Conservation (phyloP, 2,113 vertebrate species). For the Thamnophis sirtalis region DNA sequence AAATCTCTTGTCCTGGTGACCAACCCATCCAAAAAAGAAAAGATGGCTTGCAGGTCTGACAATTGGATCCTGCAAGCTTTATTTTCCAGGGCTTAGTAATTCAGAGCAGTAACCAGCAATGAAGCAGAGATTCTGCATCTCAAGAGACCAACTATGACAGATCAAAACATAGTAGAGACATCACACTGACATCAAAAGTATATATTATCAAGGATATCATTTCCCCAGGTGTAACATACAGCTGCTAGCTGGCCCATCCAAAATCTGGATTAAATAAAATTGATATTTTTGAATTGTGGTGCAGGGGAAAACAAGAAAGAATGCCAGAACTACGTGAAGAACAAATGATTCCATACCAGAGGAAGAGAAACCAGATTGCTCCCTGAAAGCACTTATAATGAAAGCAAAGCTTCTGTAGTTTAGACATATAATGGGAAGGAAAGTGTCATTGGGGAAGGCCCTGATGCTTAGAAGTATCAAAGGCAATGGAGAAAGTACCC, state of each 20-base stretch:
- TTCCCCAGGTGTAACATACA: neutral
- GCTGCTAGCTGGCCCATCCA: neutral
- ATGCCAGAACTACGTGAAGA: neutral
- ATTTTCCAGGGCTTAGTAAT: neutral
- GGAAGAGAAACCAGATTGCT: neutral
- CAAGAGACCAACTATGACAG: neutral
- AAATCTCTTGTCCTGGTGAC: neutral
- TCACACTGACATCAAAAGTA: neutral
- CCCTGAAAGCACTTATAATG: neutral
- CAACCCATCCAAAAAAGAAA: neutral
- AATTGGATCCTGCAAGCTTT: neutral
- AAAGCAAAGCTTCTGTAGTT: neutral
- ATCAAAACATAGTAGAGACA: neutral
- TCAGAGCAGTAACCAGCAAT: neutral
- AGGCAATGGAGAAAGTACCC: neutral
- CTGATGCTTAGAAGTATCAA: neutral
- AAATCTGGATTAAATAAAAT: neutral
- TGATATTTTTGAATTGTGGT: neutral
- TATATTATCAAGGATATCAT: neutral
- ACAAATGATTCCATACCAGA: neutral
- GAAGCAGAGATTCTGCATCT: neutral
- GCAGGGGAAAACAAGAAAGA: neutral
- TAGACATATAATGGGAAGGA: neutral
- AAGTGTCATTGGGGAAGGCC: neutral
- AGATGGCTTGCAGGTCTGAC: no score